Percentiles rank a stretch among this genome's conserved stretches.
Evolutionary conservation across 1,140 invertebrate species (phyloP).

Genomic region (Matsumurasca onukii): DNA sequence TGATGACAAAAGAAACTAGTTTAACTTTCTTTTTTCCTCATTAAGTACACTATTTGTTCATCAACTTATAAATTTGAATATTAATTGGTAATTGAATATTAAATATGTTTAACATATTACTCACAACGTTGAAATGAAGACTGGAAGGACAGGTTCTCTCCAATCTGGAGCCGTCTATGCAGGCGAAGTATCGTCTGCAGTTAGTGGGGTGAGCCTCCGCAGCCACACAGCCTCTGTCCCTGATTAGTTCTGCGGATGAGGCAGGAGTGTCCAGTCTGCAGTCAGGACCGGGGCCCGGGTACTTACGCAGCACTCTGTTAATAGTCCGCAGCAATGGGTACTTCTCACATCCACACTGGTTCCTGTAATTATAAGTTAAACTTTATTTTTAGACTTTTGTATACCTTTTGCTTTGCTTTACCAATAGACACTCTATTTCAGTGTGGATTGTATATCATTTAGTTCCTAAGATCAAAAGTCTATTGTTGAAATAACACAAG

Average conservation of each 20-base stretch:
- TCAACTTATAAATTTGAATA: no score
- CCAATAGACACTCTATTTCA: no score
- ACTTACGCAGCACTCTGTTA: slow-evolving; percentile 68
- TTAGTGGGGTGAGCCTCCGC: slow-evolving; percentile 56
- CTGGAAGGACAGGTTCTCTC: slow-evolving; percentile 67
- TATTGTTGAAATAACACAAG: no score
- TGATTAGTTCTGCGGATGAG: background rate
- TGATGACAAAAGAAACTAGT: no score
- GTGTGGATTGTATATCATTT: no score
- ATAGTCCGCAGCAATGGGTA: slow-evolving; percentile 78
- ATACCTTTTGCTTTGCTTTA: no score
- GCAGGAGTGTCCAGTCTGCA: slow-evolving; percentile 40
- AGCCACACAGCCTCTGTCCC: slow-evolving; percentile 14
- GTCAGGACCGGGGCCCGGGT: slow-evolving; percentile 49
- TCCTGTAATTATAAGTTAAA: slow-evolving; percentile 42
- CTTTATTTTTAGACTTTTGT: background rate
- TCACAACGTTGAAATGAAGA: slow-evolving; percentile 71
- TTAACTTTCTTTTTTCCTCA: no score
- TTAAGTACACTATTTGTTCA: no score
- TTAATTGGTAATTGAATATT: no score
- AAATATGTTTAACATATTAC: no score
- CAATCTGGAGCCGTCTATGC: slow-evolving; percentile 67
- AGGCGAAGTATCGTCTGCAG: slow-evolving; percentile 78
- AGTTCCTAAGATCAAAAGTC: no score
- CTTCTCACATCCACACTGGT: slow-evolving; percentile 69